Base-by-base conservation (phyloP, 64 coral and sea anemone genomes). In the Montipora efflorescens region DNA sequence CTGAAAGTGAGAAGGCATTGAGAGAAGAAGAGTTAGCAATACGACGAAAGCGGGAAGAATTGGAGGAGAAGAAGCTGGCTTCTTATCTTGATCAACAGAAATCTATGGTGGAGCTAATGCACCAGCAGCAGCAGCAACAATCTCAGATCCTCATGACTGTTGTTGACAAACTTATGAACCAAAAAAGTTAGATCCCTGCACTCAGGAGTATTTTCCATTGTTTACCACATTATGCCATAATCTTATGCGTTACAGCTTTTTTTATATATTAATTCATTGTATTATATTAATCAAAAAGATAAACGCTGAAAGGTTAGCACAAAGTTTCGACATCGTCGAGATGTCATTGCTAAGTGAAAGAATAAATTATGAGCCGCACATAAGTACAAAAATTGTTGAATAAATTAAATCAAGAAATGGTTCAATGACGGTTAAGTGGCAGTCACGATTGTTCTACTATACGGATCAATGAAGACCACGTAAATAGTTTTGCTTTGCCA, bases 111-210 rank as follows among this genome's bases (percentile, higher is more conserved):
- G 21, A 49, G 67, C 67, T 75, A 28, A 88, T 75, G 86, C 86
- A 88, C 25, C 86, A 88, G 9, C 86, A 88, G 86, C 86, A 88
- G 86, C 28, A 28, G 28, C 1, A 28, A 28, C 86, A 52, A 74
- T 76, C 48, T 88, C 86, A 88, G 69, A 55, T 88, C 69, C 86
- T 88, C 86, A 8, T 88, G 86, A 70, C 86, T 88, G 86, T 75
- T 88, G 71, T 88, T 76, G 86, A 88, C 48, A 88, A 88, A 88
- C 86, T 88, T 88, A 58, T 88, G 86, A 88, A 88, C 86, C 74
- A 88, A 88, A 21, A 75, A 76, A 75, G 86, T 88, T 88, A 75
- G 86, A 88, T 88, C 69, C 86, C 86, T 88, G 70, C 53, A 88
- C 86, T 88, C 85, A 75, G 68, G 85, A 88, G 85, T 75, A 48